A percentile compares a stretch with the other conserved stretches of the same genome.
These are phyloP conservation scores for Junonia oenone DNA, from an alignment of 2,888 invertebrate species.

Conservation along the genomic window DNA sequence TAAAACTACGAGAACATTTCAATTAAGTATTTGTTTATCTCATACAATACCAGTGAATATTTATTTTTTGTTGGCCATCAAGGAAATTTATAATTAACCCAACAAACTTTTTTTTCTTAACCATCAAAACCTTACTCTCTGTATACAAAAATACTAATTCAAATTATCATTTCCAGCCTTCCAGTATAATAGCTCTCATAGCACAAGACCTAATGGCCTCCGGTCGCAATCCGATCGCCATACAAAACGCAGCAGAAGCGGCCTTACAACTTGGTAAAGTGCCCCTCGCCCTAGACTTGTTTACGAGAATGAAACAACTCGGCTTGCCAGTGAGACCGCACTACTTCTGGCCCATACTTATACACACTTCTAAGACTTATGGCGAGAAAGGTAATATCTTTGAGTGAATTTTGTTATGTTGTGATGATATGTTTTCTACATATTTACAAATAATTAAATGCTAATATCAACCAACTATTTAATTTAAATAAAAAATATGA, in stretches of 20 bases:
- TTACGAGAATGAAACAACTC: conserved; percentile 61
- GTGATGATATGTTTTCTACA: not conserved
- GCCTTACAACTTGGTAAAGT: conserved; percentile 69
- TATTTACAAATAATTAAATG: too few relatives aligned
- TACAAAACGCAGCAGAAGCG: conserved; percentile 75
- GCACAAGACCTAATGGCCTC: conserved; percentile 67
- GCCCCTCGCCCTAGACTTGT: conserved; percentile 63
- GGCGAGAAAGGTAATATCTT: conserved; percentile 73
- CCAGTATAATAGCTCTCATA: conserved; percentile 57
- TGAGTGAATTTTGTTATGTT: not conserved
- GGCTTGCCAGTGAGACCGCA: conserved; percentile 74
- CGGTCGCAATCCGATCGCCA: conserved; percentile 65
- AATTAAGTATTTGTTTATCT: too few relatives aligned
- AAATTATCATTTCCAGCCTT: conserved; percentile 59
- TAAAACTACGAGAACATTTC: too few relatives aligned
- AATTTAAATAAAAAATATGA: too few relatives aligned
- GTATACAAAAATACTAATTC: too few relatives aligned
- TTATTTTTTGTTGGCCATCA: too few relatives aligned
- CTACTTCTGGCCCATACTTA: conserved; percentile 83
- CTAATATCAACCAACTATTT: too few relatives aligned
- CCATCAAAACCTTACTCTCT: too few relatives aligned
- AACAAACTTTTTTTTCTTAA: too few relatives aligned
- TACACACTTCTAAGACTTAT: conserved; percentile 62
- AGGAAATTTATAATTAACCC: too few relatives aligned
- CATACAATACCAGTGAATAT: too few relatives aligned